phyloP scores from a whole-genome alignment of 2,888 invertebrate genomes.

The Machimus rusticus region DNA sequence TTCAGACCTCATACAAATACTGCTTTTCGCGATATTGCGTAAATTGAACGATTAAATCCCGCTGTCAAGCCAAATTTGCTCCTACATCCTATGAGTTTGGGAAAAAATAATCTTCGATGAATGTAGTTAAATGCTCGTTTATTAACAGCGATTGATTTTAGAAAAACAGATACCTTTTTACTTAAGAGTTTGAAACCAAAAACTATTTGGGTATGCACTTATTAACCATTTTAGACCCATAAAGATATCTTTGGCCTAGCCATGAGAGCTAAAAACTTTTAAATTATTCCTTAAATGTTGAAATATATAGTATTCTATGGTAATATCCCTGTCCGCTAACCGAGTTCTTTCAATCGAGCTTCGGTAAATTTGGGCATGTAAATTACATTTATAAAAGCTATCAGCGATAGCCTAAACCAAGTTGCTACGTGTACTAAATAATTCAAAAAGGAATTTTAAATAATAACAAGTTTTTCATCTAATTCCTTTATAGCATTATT shows the following conservation, averaged over 20 bases:
- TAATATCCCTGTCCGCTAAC: background rate
- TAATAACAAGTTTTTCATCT: background rate
- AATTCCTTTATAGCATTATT: background rate
- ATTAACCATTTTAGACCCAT: background rate
- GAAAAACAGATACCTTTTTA: background rate
- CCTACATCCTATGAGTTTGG: background rate
- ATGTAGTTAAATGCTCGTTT: background rate
- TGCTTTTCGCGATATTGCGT: background rate
- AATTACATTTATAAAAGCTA: background rate
- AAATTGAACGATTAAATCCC: conserved; percentile 5
- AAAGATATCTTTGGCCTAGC: background rate
- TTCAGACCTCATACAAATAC: background rate
- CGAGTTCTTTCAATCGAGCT: background rate
- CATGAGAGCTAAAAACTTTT: background rate
- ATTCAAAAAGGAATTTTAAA: background rate
- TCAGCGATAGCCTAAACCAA: background rate
- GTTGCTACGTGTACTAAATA: background rate
- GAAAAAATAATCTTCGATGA: background rate
- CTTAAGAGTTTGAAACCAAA: background rate
- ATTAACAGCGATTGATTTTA: background rate
- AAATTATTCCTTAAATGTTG: background rate
- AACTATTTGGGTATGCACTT: background rate
- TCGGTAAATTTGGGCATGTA: background rate
- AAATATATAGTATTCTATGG: background rate
- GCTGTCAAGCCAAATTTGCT: conserved; percentile 14